phyloP scores from a whole-genome alignment of 2,113 vertebrate species.

The Protobothrops flavoviridis region DNA sequence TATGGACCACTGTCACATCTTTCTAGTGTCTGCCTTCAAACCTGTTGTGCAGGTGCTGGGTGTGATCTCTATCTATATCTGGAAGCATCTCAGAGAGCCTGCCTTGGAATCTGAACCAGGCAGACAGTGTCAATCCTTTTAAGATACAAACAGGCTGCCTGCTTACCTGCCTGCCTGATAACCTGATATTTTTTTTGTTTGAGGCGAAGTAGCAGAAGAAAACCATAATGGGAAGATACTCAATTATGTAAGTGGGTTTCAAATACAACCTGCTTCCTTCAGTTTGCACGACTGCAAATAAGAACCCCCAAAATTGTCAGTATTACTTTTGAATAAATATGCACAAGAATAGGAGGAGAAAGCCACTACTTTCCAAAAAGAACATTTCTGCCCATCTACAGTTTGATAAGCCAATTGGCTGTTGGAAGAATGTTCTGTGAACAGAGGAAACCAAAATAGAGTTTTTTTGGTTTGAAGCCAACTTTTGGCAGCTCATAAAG shows the following conservation, averaged over 20 bases:
- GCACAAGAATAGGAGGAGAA: neutral
- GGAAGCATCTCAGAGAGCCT: slow-evolving; percentile 51
- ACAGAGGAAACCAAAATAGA: neutral
- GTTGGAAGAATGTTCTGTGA: neutral
- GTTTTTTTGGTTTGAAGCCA: too few relatives aligned
- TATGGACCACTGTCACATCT: slow-evolving; percentile 58
- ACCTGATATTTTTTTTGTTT: neutral
- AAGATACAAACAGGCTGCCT: neutral
- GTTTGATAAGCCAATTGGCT: neutral
- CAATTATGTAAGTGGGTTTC: slow-evolving; percentile 52
- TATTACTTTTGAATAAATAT: neutral
- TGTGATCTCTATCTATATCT: slow-evolving; percentile 56
- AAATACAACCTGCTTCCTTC: neutral
- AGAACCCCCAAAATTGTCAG: neutral
- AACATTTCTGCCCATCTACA: neutral
- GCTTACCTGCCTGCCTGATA: neutral
- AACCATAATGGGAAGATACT: slow-evolving; percentile 43
- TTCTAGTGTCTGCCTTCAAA: slow-evolving; percentile 61
- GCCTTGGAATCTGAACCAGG: slow-evolving; percentile 35
- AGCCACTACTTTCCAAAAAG: neutral
- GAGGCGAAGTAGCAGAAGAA: slow-evolving; percentile 33
- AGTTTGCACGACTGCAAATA: neutral
- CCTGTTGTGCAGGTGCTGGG: slow-evolving; percentile 62
- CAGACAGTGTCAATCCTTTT: neutral
- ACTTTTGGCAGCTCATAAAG: neutral